Base-by-base conservation (phyloP, 2,113 vertebrate genomes). In the Nibea albiflora region DNA sequence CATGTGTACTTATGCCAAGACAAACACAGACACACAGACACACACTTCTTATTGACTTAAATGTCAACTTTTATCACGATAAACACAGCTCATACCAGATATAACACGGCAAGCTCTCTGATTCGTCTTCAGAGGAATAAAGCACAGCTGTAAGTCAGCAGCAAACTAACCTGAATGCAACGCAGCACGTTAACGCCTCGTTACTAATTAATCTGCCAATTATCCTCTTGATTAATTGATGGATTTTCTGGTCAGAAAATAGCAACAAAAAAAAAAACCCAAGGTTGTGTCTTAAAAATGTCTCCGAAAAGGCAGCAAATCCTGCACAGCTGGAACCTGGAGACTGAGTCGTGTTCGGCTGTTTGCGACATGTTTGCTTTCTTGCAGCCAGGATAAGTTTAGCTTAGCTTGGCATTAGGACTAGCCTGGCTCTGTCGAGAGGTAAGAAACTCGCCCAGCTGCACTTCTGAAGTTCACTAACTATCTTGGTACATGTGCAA, bases 51-150 rank as follows among this genome's bases (percentile, higher is more conserved):
- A 58, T 24, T 68, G 28, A 82, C 31, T 70, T 70, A 63, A 78
- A 83, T 75, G 81, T 70, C 62, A 76, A 53, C 22, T 64, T 76
- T 65, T 11, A 52, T 4, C 49, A 49, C 4, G 4, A 16, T 54
- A 44, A 74, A 70, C 12, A 52, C 24, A 20, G n/a, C 28, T 31
- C 28, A 31, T 19, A 17, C 7, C 42, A 56, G 28, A 7, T 24
- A 35, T 26, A 47, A 56, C 52, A 52, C 70, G 66, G 49, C 4
- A 15, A 47, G 52, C 22, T 24, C 62, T 73, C 9, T 42, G n/a
- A 64, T 26, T 26, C 2, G 24, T 2, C 2, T 31, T 31, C 31
- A 31, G 24, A 26, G 24, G 24, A 26, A 26, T 26, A 26, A 26
- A 26, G 24, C 24, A 26, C 24, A 26, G 24, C 24, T 26, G 24